Base-by-base conservation (phyloP, 2,888 invertebrate genomes). In the Furcula furcula region DNA sequence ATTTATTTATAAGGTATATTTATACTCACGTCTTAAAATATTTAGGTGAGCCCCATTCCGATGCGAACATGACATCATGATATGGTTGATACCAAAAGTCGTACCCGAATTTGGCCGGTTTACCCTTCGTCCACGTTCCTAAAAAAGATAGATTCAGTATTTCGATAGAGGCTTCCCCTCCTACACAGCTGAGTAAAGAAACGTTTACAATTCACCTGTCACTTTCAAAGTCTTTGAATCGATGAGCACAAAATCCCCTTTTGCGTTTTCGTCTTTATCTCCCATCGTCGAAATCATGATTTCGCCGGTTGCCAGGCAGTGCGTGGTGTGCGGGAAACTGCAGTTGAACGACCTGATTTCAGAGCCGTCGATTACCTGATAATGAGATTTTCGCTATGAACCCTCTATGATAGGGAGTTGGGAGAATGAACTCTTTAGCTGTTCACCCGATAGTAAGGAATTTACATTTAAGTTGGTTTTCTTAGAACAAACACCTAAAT, bases 31-130 rank as follows among this genome's bases (percentile, higher is more conserved):
- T 83, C 57, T 92, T 93, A 71, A 97, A 97, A 30, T 93, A 86
- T 43, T 92, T 94, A 0, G 99, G 99, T 0, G 93, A 91, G 0
- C 97, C 98, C 98, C 98, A 99, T 86, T 98, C 98, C 0, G 95
- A 91, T 7, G 97, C 92, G 12, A 98, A 90, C 93, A 99, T 95
- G 0, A 96, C 92, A 77, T 99, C 96, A 61, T 94, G 94, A 59
- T 95, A 92, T 0, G 98, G 98, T 70, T 99, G 98, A 75, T 98
- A 98, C 98, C 98, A 98, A 74, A 96, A 99, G 76, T 99, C 98
- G 74, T 99, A 99, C 3, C 97, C 97, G 55, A 95, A 96, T 32
- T 91, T 81, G 0, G 95, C 93, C n/a, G 74, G 70, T 48, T 91
- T 79, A 0, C 94, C 94, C 40, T 91, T 91, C 0, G 94, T 93